Evolutionary conservation across 2,888 invertebrate genomes (phyloP), one percentile per base, ranked within the genome.

Genomic region (Athalia circularis): DNA sequence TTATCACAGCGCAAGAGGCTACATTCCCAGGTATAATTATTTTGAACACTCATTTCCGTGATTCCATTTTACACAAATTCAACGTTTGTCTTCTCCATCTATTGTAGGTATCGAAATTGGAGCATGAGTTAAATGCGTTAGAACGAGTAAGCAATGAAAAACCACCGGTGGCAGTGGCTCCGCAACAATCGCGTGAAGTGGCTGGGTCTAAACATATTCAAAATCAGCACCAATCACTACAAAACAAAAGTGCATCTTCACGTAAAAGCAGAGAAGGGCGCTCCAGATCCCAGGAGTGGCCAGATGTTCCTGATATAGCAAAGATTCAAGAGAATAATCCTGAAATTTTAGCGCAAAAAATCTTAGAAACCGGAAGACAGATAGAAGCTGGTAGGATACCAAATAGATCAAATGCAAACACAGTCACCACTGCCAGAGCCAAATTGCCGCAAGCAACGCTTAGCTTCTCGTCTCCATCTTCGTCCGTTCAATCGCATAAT

Each of bases 321-420:
- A 97, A 97, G 90, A 97, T 97, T 80, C 96, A 97, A 87, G 97
- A 97, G 88, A 96, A 96, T 88, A 97, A 97, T 91, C 97, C 97
- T 0, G 97, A 97, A 90, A 93, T 97, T 75, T 91, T 97, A 77
- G 97, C 97, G 0, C 96, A 96, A 89, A 97, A 97, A 89, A 97
- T 97, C 83, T 91, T 97, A 57, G 97, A 97, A 90, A 96, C 96
- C 0, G 97, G 97, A 5, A 92, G 97, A 0, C 97, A 97, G 91
- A 95, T 97, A 80, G 97, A 97, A 91, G 96, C 96, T 5, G 95
- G 95, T 61, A 95, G 96, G 90, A 90, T 91, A 79, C 88, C 88
- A 15, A 87, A 80, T 65, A 85, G 89, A 57, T 67, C 80, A 7
- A 85, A 79, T 62, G 77, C 79, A 54, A 80, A 77, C 77, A 65